phyloP scores from a whole-genome alignment of 2,888 invertebrate species.

The Dexiosoma caninum region DNA sequence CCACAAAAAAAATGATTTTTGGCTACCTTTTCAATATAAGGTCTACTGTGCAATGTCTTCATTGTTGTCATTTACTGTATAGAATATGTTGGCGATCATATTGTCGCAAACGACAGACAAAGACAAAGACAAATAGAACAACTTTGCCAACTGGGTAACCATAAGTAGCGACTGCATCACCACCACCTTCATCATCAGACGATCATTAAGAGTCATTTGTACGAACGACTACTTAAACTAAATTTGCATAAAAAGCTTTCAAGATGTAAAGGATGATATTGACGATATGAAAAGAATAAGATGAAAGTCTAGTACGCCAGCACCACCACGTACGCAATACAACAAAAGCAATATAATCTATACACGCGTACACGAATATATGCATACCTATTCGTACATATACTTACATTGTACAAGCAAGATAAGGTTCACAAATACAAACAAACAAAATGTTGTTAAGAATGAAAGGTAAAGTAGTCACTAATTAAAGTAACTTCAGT shows the following conservation, averaged over 20 bases:
- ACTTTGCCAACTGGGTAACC: too few relatives aligned
- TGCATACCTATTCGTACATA: too few relatives aligned
- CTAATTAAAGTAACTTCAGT: slow-evolving; percentile 59
- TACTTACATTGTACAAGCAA: too few relatives aligned
- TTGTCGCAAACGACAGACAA: too few relatives aligned
- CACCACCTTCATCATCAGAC: slow-evolving; percentile 18
- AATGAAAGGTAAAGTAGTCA: slow-evolving; percentile 51
- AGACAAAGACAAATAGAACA: too few relatives aligned
- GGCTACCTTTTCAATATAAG: too few relatives aligned
- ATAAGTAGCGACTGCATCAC: not conserved
- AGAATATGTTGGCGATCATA: too few relatives aligned
- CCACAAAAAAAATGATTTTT: too few relatives aligned
- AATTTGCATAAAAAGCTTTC: slow-evolving; percentile 51
- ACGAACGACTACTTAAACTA: slow-evolving; percentile 51
- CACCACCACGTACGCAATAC: not conserved
- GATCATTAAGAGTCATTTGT: too few relatives aligned
- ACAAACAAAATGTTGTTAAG: slow-evolving; percentile 11
- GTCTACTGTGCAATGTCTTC: too few relatives aligned
- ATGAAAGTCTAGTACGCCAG: not conserved
- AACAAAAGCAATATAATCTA: slow-evolving; percentile 1
- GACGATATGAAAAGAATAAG: not conserved
- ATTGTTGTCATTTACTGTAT: too few relatives aligned
- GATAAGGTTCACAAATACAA: not conserved
- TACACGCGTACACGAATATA: too few relatives aligned
- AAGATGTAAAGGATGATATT: slow-evolving; percentile 43